phyloP scores from a whole-genome alignment of 2,113 vertebrate genomes.

The Serilophus lunatus region DNA sequence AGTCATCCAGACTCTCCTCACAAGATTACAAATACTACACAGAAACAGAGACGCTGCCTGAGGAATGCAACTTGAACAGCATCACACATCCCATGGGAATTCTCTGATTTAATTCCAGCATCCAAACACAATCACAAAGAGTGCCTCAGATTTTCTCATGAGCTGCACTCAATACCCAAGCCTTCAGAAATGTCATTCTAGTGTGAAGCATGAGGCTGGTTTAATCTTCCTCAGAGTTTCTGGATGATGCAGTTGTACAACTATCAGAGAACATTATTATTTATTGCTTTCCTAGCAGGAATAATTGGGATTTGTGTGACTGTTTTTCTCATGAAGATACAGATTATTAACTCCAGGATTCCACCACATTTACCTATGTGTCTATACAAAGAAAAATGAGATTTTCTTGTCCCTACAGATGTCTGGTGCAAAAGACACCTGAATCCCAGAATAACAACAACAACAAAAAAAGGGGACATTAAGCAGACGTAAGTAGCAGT shows the following conservation, averaged over 20 bases:
- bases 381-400: background rate
- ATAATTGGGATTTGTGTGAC: background rate
- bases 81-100: fast-evolving
- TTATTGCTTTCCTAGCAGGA: background rate
- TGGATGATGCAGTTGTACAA: background rate
- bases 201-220: background rate
- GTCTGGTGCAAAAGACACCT: background rate
- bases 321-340: background rate
- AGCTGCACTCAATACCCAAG: background rate
- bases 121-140: background rate
- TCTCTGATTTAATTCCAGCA: background rate
- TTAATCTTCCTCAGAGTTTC: background rate
- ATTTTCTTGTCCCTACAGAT: background rate
- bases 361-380: fast-evolving
- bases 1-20: background rate
- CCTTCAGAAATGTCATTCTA: background rate
- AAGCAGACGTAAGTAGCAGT: background rate
- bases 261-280: background rate
- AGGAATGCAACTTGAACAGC: background rate
- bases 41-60: background rate
- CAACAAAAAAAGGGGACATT: too few species aligned
- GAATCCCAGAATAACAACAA: background rate
- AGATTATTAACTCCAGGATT: background rate
- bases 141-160: background rate
- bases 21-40: background rate